Base-by-base conservation (phyloP, 2,888 invertebrate species). In the Eilema depressum region DNA sequence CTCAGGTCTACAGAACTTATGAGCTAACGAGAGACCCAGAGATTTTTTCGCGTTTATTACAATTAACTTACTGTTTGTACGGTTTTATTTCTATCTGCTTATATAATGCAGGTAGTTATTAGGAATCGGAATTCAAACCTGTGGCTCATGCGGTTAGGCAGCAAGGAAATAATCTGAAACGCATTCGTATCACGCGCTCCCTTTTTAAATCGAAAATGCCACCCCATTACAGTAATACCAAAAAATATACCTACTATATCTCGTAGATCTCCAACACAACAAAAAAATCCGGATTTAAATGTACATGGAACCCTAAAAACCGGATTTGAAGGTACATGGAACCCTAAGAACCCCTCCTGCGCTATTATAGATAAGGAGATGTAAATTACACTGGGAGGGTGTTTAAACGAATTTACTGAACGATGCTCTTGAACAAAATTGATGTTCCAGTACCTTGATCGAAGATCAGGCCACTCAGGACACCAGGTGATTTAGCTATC, bases 321-420 rank as follows among this genome's bases (percentile, higher is more conserved):
- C 63, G 68, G 71, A 72, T 75, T 75, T 76, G 63, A 64, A 69
- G 73, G 80, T 75, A 67, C 53, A 71, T 53, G 77, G 82, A 71
- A 75, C 80, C 75, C 74, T 73, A 78, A 82, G 17, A 82, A 83
- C 85, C 86, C 80, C 88, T 86, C 89, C 90, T 92, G 92, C 83
- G 86, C 85, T 85, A 84, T 81, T 75, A 79, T 69, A 90, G 93
- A 93, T 93, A 93, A 93, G 91, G 72, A 89, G 92, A 93, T 93
- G 94, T 92, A 94, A 93, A 94, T 93, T 92, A 90, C 89, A 74
- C 78, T 76, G 80, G 85, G 78, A 84, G 88, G 91, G 88, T 88
- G 90, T 89, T 89, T 85, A 89, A 92, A 89, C 89, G 91, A 91
- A 91, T 88, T 88, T 86, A 85, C 85, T 85, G 86, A 83, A 86